Percentiles rank a stretch among this genome's conserved stretches.
Conservation (phyloP, 2,113 vertebrate genomes). For the Manacus vitellinus region DNA sequence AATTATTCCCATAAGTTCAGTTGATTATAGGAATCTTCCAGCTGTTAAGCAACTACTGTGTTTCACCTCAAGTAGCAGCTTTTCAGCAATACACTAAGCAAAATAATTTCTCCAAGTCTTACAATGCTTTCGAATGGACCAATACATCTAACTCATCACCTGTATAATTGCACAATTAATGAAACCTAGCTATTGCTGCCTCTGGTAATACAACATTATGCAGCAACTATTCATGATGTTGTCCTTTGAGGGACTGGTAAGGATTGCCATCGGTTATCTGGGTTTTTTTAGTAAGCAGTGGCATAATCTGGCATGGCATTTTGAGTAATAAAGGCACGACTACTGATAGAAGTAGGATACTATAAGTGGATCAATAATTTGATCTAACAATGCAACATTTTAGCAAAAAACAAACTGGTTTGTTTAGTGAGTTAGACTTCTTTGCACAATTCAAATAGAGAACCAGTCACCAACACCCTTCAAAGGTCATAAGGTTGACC, state of each 20-base stretch:
- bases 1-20: background rate
- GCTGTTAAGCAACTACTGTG: background rate
- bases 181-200: background rate
- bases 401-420: background rate
- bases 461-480: background rate
- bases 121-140: background rate
- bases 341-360: background rate
- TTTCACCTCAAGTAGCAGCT: background rate
- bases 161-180: background rate
- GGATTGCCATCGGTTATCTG: background rate
- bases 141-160: background rate
- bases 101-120: background rate
- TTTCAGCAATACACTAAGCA: background rate
- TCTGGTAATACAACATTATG: background rate
- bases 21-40: background rate
- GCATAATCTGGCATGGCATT: background rate
- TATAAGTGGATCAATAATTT: background rate
- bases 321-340: background rate
- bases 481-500: background rate
- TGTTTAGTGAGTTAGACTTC: background rate
- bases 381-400: background rate
- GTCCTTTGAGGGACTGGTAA: background rate
- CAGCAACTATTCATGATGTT: background rate
- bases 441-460: background rate
- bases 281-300: background rate